These are phyloP conservation scores for Bedellia somnulentella DNA, from an alignment of 2,888 invertebrate species.

Conservation along the genomic window DNA sequence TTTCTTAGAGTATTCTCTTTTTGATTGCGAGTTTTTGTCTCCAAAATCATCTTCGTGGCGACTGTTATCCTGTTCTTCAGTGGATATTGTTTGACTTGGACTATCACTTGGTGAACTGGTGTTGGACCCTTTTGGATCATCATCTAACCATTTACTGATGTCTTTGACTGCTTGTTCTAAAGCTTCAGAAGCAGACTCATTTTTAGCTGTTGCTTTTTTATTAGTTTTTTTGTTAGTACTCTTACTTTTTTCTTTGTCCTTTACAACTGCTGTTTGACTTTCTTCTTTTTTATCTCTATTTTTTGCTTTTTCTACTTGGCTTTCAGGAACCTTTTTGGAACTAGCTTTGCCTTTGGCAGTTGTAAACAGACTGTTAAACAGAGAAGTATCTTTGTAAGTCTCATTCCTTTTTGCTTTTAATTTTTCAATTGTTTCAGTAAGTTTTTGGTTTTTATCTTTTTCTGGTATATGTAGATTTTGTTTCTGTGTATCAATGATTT, in stretches of 20 bases:
- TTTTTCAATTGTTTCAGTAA: constrained; percentile 64
- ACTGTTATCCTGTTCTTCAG: constrained; percentile 63
- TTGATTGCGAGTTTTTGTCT: constrained; percentile 27
- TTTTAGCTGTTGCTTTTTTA: constrained; percentile 52
- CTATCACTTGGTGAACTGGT: constrained; percentile 80
- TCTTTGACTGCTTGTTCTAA: constrained; percentile 76
- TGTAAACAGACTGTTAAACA: constrained; percentile 34
- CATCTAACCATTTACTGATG: constrained; percentile 87
- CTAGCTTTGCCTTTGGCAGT: constrained; percentile 22
- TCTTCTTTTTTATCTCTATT: too few relatives aligned
- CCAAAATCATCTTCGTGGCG: constrained; percentile 41
- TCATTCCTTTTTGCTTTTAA: constrained; percentile 66
- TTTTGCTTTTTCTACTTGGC: too few relatives aligned
- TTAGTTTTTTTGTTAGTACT: constrained; percentile 24
- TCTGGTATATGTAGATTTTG: constrained; percentile 32
- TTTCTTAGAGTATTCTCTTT: constrained; percentile 50
- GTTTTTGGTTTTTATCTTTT: constrained; percentile 52
- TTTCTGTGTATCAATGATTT: constrained; percentile 41
- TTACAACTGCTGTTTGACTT: too few relatives aligned
- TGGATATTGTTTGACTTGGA: constrained; percentile 67
- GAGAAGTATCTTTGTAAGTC: constrained; percentile 39
- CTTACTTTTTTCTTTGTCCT: constrained; percentile 12
- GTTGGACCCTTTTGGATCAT: constrained; percentile 75
- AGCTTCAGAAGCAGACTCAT: constrained; percentile 59
- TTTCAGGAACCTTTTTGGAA: too few relatives aligned